phyloP scores from a whole-genome alignment of 2,113 vertebrate species.

The Pterophyllum scalare region DNA sequence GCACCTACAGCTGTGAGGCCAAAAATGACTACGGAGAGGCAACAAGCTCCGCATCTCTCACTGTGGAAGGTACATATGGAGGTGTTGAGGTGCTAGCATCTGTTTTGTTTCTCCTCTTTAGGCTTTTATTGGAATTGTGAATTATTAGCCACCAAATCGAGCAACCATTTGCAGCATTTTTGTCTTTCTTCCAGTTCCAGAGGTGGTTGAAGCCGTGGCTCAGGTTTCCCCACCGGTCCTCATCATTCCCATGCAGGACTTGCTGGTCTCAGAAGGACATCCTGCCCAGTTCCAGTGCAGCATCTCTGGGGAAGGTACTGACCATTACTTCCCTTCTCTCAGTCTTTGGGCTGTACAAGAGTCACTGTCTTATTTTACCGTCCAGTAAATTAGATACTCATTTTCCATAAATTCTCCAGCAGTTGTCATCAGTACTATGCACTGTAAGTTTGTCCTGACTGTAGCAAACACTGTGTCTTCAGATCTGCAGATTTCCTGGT shows the following conservation, averaged over 20 bases:
- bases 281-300: conserved; percentile 88
- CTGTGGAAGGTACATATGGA: conserved; percentile 85
- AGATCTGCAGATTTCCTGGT: conserved; percentile 94
- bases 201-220: conserved; percentile 85
- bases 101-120: not conserved
- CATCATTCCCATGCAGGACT: conserved; percentile 81
- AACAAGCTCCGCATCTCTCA: conserved; percentile 88
- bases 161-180: not conserved
- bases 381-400: not conserved
- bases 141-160: not conserved
- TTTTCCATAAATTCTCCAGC: not conserved
- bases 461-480: not conserved
- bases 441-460: not conserved
- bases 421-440: not conserved
- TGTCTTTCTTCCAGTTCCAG: conserved; percentile 82
- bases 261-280: conserved; percentile 85
- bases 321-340: not conserved
- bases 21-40: conserved; percentile 90
- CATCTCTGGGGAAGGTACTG: conserved; percentile 90
- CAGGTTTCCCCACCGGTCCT: conserved; percentile 86
- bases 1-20: conserved; percentile 89
- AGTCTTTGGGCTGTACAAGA: not conserved
- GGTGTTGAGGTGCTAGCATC: not conserved
- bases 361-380: not conserved
- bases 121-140: not conserved